These are phyloP conservation scores for Peribatodes rhomboidaria DNA, from an alignment of 2,888 invertebrate genomes.

Conservation along the genomic window DNA sequence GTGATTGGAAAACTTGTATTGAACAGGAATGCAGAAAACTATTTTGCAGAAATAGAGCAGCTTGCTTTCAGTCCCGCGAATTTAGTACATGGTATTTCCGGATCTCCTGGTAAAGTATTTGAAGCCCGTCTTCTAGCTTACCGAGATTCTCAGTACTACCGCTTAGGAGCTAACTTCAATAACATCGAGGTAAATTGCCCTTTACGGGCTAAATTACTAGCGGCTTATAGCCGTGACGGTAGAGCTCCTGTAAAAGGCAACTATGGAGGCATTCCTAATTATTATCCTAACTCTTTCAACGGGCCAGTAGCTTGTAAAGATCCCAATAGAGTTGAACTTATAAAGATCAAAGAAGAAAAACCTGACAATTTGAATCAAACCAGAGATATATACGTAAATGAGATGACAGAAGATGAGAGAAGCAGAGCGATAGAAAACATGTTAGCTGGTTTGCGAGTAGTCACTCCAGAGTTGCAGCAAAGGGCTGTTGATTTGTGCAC, in stretches of 20 bases:
- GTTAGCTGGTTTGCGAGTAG: conserved; percentile 89
- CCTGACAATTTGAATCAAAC: not conserved
- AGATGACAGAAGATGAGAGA: conserved; percentile 88
- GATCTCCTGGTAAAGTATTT: conserved; percentile 96
- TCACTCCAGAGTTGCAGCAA: conserved; percentile 65
- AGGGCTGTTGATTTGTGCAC: not conserved
- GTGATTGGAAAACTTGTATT: not conserved
- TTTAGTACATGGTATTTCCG: conserved; percentile 95
- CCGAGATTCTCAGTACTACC: conserved; percentile 93
- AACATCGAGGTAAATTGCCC: conserved; percentile 98
- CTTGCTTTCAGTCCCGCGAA: conserved; percentile 95
- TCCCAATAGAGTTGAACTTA: conserved; percentile 72
- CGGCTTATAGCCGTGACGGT: not conserved
- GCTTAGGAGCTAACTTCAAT: conserved; percentile 96
- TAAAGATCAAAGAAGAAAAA: not conserved
- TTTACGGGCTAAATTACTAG: conserved; percentile 77
- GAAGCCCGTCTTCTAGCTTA: conserved; percentile 94
- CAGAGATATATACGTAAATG: not conserved
- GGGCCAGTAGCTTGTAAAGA: conserved; percentile 91
- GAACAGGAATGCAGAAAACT: not conserved
- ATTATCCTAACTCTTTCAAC: conserved; percentile 96
- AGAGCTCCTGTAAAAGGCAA: not conserved
- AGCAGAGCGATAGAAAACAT: conserved; percentile 92
- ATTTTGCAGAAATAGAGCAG: conserved; percentile 90
- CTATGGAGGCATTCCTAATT: conserved; percentile 94